Percentiles rank a stretch among this genome's conserved stretches.
phyloP scores from a whole-genome alignment of 92 coral and sea anemone species.

The Ricordea florida region DNA sequence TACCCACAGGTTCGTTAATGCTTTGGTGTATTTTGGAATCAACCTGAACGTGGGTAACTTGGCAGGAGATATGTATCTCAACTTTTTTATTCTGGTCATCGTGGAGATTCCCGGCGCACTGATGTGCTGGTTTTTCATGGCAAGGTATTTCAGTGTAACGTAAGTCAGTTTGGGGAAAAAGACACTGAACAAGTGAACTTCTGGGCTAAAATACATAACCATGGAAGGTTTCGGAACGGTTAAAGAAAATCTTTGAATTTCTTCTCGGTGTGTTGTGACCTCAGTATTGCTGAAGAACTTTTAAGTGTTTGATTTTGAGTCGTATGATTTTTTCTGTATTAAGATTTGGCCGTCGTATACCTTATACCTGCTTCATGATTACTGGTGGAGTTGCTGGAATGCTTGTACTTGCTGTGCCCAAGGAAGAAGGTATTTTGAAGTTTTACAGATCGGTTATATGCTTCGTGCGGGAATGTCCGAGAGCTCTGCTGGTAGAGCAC shows the following conservation, averaged over 20 bases:
- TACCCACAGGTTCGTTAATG: slow-evolving; percentile 77
- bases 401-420: slow-evolving; percentile 78
- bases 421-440: slow-evolving; percentile 66
- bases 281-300: too few relatives aligned
- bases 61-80: slow-evolving; percentile 80
- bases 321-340: neutral
- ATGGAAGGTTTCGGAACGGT: too few relatives aligned
- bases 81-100: slow-evolving; percentile 69
- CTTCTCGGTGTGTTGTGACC: neutral
- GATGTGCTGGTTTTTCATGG: slow-evolving; percentile 65
- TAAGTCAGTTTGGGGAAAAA: neutral
- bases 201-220: too few relatives aligned
- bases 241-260: neutral
- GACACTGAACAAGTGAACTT: neutral
- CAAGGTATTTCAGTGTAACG: slow-evolving; percentile 32
- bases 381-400: slow-evolving; percentile 69
- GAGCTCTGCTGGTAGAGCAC: too few relatives aligned
- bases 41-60: slow-evolving; percentile 69
- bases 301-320: neutral
- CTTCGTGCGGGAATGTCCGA: too few relatives aligned
- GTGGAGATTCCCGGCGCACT: slow-evolving; percentile 73
- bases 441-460: too few relatives aligned
- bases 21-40: slow-evolving; percentile 77
- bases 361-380: slow-evolving; percentile 66
- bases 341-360: slow-evolving; percentile 89